These are phyloP conservation scores for Drosophila mojavensis DNA, from an alignment of 1,140 invertebrate genomes.

Conservation along the genomic window DNA sequence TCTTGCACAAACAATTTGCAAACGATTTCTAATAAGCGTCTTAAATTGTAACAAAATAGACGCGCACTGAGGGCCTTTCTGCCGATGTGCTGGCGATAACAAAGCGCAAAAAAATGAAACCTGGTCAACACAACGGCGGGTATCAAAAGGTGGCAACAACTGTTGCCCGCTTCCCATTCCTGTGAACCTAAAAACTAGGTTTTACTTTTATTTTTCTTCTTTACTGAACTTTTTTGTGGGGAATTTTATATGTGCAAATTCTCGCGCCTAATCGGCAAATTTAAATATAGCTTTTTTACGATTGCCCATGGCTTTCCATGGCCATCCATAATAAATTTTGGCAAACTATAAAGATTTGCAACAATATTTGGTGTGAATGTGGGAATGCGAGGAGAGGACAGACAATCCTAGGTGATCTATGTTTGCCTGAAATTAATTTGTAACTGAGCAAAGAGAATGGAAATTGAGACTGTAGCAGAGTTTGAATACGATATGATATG, in stretches of 20 bases:
- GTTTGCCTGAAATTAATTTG: too few relatives aligned
- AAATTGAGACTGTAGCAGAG: too few relatives aligned
- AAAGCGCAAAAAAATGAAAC: slow-evolving; percentile 48
- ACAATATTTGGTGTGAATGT: background rate
- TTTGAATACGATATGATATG: too few relatives aligned
- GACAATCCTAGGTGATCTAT: background rate
- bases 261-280: slow-evolving; percentile 63
- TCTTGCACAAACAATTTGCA: slow-evolving; percentile 79
- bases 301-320: slow-evolving; percentile 36
- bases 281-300: slow-evolving; percentile 14
- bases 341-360: slow-evolving; percentile 34
- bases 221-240: slow-evolving; percentile 28
- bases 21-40: slow-evolving; percentile 82
- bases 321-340: too few relatives aligned
- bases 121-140: slow-evolving; percentile 55
- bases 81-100: slow-evolving; percentile 55
- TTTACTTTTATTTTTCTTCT: slow-evolving; percentile 24
- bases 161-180: slow-evolving; percentile 38
- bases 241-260: slow-evolving; percentile 61
- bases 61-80: slow-evolving; percentile 79
- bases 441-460: too few relatives aligned
- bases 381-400: background rate
- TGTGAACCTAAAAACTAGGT: slow-evolving; percentile 9
- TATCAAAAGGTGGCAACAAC: slow-evolving; percentile 49
- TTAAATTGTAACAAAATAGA: slow-evolving; percentile 83